These are phyloP conservation scores for Troilus luridus DNA, from an alignment of 2,888 invertebrate species.

Conservation along the genomic window DNA sequence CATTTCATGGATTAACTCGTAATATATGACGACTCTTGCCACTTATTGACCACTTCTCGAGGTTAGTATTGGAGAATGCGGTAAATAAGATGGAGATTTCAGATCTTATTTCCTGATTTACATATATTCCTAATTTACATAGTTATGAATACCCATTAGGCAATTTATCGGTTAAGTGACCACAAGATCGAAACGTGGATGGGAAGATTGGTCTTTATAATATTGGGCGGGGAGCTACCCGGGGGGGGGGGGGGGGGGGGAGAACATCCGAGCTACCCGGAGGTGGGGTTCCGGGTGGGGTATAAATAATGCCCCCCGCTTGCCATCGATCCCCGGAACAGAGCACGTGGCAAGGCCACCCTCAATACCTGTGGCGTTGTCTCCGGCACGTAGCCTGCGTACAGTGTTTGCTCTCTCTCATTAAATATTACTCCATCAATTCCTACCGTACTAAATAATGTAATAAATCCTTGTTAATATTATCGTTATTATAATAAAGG, in stretches of 20 bases:
- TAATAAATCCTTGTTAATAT: background rate
- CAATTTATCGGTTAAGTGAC: no score
- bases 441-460: background rate
- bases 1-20: no score
- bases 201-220: background rate
- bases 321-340: background rate
- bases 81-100: no score
- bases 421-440: background rate
- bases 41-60: no score
- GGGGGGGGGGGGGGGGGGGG: no score
- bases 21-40: no score
- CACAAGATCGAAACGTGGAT: no score
- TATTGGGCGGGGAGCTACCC: background rate
- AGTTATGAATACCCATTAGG: no score
- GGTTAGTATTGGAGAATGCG: no score
- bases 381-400: background rate
- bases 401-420: conserved; percentile 9
- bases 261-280: no score
- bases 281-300: conserved; percentile 45
- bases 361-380: conserved; percentile 17
- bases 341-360: conserved; percentile 57
- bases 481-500: background rate
- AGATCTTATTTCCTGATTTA: no score
- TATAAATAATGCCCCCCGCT: conserved; percentile 8
- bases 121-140: no score